Evolutionary conservation across 2,888 invertebrate genomes (phyloP), one percentile per base, ranked within the genome.

Genomic region (Timema podura): DNA sequence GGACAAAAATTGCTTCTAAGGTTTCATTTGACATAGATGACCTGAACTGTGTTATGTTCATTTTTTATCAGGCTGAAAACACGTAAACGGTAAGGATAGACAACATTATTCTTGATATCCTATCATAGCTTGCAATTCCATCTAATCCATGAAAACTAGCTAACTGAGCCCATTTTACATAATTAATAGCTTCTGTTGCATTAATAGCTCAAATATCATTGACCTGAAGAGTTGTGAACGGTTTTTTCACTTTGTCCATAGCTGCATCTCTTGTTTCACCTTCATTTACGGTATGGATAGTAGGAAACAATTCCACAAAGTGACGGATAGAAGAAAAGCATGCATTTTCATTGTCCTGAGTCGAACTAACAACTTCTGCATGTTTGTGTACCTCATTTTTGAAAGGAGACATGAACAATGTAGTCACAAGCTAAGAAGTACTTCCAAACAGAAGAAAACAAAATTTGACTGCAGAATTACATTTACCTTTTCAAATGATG

Each of bases 191-290:
- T 54, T 54, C 54, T 54, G 54, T 54, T 54, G 11, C 54, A 54
- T 16, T 15, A 54, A 13, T 54, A 54, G 54, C 54, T 54, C 3
- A 54, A 54, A 54, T 54, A 16, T 10, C 13, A 16, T 54, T 13
- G n/a, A 54, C 54, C 54, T 10, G 54, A 54, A 54, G 54, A 54
- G 54, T 54, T 54, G 54, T 54, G 54, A 54, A 54, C 54, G 3
- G 13, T 3, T 54, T 54, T 54, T 54, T 5, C 16, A 54, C 54
- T 54, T 54, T 16, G 13, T 6, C 54, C 16, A 54, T 54, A 54
- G 54, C 54, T 15, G 11, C 54, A 54, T 54, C 54, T 54, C n/a
- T n/a, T 7, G 54, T 54, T 54, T 54, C 54, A 7, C 54, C n/a
- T 54, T 54, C n/a, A 5, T 54, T 54, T 54, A 54, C 6, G 2